Conservation (phyloP, 1,140 invertebrate species). For the Idris sp. region DNA sequence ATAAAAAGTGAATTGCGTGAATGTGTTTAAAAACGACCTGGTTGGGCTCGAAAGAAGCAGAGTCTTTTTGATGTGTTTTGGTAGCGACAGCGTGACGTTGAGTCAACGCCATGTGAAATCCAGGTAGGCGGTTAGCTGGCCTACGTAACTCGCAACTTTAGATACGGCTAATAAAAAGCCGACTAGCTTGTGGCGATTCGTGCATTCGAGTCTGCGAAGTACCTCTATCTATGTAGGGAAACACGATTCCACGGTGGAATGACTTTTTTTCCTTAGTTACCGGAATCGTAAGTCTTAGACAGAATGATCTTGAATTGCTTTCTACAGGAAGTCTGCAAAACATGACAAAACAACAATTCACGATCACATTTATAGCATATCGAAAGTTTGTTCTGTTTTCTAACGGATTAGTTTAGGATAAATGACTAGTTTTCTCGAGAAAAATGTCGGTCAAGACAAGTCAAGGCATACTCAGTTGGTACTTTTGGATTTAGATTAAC, state of each 20-base stretch:
- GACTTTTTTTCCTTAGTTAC: constrained; percentile 61
- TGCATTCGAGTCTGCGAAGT: not conserved
- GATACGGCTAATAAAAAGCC: constrained; percentile 45
- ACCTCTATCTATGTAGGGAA: constrained; percentile 59
- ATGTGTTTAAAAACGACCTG: constrained; percentile 14
- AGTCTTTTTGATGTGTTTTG: constrained; percentile 24
- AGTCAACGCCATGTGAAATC: constrained; percentile 41
- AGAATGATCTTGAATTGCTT: constrained; percentile 60
- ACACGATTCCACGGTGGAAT: constrained; percentile 56
- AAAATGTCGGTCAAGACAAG: not conserved
- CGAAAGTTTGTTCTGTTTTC: constrained; percentile 42
- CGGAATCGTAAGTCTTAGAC: constrained; percentile 51
- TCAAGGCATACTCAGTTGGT: no score
- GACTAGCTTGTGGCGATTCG: constrained; percentile 22
- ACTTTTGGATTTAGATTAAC: no score
- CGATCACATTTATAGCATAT: constrained; percentile 30
- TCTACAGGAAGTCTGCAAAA: constrained; percentile 57
- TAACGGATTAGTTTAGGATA: constrained; percentile 21
- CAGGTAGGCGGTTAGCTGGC: constrained; percentile 34
- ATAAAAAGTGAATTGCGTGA: constrained; percentile 33
- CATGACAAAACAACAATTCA: constrained; percentile 35
- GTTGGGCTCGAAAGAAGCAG: not conserved
- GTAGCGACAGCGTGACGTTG: constrained; percentile 20
- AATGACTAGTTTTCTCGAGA: constrained; percentile 11
- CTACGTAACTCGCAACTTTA: constrained; percentile 19